Conservation (phyloP, 1,140 invertebrate species). For the Ruditapes philippinarum region DNA sequence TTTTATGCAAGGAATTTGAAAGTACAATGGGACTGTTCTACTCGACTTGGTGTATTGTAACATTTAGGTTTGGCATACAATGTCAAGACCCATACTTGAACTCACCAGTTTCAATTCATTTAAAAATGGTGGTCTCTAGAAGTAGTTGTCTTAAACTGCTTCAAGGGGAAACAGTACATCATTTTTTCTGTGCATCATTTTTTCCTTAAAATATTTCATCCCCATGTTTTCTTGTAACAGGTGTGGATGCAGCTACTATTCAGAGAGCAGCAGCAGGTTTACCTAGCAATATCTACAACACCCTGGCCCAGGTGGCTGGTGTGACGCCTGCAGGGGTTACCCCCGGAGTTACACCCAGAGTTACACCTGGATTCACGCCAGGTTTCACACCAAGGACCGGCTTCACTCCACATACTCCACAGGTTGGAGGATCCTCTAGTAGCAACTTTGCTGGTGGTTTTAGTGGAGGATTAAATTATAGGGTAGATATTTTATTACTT, state of each 20-base stretch:
- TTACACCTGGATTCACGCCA: constrained; percentile 63
- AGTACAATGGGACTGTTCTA: too few relatives aligned
- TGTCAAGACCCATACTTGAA: too few relatives aligned
- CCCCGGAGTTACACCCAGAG: constrained; percentile 84
- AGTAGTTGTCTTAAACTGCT: too few relatives aligned
- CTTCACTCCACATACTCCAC: constrained; percentile 66
- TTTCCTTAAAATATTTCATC: too few relatives aligned
- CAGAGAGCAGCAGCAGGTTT: constrained; percentile 92
- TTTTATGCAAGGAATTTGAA: too few relatives aligned
- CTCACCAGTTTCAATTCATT: too few relatives aligned
- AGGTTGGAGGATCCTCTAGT: constrained; percentile 49
- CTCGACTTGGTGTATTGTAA: too few relatives aligned
- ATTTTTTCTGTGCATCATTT: too few relatives aligned
- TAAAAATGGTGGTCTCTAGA: too few relatives aligned
- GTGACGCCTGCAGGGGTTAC: constrained; percentile 89
- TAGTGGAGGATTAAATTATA: constrained; percentile 71
- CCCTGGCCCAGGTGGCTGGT: constrained; percentile 90
- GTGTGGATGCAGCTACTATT: constrained; percentile 91
- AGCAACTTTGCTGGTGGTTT: constrained; percentile 69
- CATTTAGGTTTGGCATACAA: too few relatives aligned
- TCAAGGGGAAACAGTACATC: too few relatives aligned
- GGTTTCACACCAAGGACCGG: constrained; percentile 68
- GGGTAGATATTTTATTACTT: constrained; percentile 70
- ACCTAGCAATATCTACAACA: constrained; percentile 92
- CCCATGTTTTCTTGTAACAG: too few relatives aligned